Percentiles rank a stretch among this genome's conserved stretches.
phyloP scores from a whole-genome alignment of 1,140 invertebrate species.

The Rhopalosiphum padi region DNA sequence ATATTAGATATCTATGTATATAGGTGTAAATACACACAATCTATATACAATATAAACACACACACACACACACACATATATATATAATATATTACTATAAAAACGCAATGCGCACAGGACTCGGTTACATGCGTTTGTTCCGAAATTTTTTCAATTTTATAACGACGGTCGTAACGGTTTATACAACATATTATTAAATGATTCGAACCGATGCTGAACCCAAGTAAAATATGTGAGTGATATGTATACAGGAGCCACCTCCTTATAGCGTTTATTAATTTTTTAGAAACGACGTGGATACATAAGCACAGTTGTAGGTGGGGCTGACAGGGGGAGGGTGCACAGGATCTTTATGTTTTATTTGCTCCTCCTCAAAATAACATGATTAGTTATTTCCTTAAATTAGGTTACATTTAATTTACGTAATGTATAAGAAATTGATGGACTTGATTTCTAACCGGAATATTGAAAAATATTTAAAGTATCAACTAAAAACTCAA shows the following conservation, averaged over 20 bases:
- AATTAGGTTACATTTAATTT: background rate
- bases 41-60: background rate
- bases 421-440: too few species aligned
- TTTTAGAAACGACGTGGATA: background rate
- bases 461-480: too few species aligned
- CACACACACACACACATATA: too few species aligned
- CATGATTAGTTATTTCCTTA: background rate
- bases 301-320: background rate
- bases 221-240: background rate
- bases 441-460: too few species aligned
- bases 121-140: background rate
- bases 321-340: too few species aligned
- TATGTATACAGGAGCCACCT: background rate
- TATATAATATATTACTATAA: background rate
- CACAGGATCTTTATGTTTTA: background rate
- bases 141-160: constrained; percentile 25
- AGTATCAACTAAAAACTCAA: too few species aligned
- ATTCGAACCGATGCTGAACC: background rate
- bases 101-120: background rate
- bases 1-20: background rate
- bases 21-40: background rate
- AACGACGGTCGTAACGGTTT: background rate
- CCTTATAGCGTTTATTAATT: background rate
- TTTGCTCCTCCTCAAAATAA: background rate
- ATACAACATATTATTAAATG: background rate